Conservation (phyloP, 2,113 vertebrate genomes). For the Natator depressus region DNA sequence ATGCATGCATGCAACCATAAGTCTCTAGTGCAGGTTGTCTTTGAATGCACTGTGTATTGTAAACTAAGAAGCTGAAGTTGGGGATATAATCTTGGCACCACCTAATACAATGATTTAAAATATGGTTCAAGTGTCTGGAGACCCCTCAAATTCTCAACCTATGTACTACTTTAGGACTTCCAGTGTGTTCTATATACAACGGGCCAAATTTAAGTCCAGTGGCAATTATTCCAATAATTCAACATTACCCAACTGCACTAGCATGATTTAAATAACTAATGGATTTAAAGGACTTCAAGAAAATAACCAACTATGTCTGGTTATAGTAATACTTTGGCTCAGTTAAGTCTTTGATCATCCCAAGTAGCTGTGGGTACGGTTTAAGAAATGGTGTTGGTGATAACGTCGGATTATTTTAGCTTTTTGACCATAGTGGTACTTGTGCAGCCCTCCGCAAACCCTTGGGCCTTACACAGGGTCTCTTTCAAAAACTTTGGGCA, state of each 20-base stretch:
- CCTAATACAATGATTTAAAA: not conserved
- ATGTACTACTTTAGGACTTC: conserved; percentile 48
- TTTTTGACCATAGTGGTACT: not conserved
- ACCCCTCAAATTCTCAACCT: conserved; percentile 13
- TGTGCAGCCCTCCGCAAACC: not conserved
- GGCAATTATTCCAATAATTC: conserved; percentile 54
- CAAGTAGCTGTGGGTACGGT: not conserved
- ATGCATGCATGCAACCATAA: not conserved
- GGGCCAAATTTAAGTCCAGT: not conserved
- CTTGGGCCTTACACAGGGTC: not conserved
- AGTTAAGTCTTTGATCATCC: not conserved
- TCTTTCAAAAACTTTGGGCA: not conserved
- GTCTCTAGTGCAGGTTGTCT: not conserved
- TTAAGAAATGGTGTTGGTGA: not conserved
- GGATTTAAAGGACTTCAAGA: not conserved
- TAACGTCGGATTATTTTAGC: not conserved
- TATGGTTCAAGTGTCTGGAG: not conserved
- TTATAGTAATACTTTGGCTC: not conserved
- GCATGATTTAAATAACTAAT: conserved; percentile 37
- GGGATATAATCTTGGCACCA: not conserved
- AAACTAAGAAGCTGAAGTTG: not conserved
- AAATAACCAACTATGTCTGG: not conserved
- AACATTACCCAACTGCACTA: conserved; percentile 19
- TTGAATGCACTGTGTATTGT: not conserved
- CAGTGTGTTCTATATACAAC: conserved; percentile 43